Evolutionary conservation across 2,888 invertebrate genomes (phyloP).

Genomic region (Volucella bombylans): DNA sequence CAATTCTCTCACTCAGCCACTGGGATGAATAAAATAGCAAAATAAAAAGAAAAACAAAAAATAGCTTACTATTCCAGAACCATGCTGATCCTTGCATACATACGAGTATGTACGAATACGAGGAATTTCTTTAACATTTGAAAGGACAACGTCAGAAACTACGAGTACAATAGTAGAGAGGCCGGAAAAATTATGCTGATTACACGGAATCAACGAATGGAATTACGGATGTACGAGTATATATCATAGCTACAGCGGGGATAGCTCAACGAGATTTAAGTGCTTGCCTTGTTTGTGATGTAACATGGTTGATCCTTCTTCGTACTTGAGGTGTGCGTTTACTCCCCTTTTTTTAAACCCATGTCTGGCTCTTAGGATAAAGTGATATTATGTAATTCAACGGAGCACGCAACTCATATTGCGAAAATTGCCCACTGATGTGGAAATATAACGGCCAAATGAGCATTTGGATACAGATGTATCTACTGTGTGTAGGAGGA

Average conservation of each 20-base stretch:
- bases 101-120: background rate
- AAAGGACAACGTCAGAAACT: slow-evolving; percentile 40
- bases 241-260: slow-evolving; percentile 10
- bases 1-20: slow-evolving; percentile 31
- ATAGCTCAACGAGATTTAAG: slow-evolving; percentile 59
- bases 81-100: slow-evolving; percentile 20
- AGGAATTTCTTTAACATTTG: slow-evolving; percentile 6
- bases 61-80: slow-evolving; percentile 5
- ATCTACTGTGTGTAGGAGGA: slow-evolving; percentile 1
- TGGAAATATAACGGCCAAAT: slow-evolving; percentile 32
- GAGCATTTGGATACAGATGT: background rate
- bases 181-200: slow-evolving; percentile 57
- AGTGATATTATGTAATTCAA: slow-evolving; percentile 40
- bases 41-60: background rate
- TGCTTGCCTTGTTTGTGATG: slow-evolving; percentile 55
- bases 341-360: background rate
- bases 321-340: slow-evolving; percentile 3
- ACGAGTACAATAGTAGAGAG: background rate
- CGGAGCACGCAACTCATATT: slow-evolving; percentile 1
- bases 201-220: slow-evolving; percentile 49
- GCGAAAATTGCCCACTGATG: slow-evolving; percentile 35
- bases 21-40: background rate
- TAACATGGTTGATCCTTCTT: slow-evolving; percentile 17
- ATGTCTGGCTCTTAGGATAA: slow-evolving; percentile 16
- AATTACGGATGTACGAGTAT: background rate